Base-by-base conservation (phyloP, 37 sponge, comb jelly and placozoan species). In the Lycopodina hypogea region DNA sequence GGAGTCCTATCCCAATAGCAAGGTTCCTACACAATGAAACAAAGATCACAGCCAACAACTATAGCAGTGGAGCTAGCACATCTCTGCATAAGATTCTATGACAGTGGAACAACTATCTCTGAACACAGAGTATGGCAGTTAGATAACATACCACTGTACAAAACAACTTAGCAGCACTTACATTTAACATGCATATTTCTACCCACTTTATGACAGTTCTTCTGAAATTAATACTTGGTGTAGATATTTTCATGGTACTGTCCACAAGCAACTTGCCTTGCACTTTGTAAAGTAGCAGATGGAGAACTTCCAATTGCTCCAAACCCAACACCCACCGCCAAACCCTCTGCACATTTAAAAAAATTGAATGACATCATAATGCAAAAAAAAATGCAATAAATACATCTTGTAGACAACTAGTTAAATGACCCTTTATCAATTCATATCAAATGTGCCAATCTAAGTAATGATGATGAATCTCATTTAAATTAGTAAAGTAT, bases 261-360 rank as follows among this genome's bases (percentile, higher is more conserved):
- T n/a, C n/a, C n/a, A n/a, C n/a, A n/a, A n/a, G n/a, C n/a, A n/a
- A 12, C 29, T 60, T 15, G 89, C 95, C 95, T 71, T 55, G 96
- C 96, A 75, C 70, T 85, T 68, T 88, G 90, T 42, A 92, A 83
- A 34, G 96, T 95, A 42, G 96, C 93, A 67, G 80, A 76, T 1
- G 87, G 64, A 8, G 93, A 71, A 53, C 82, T 92, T 24, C 96
- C 96, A 39, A 95, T 83, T 4, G 94, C 96, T 48, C 96, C 96
- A 95, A 95, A 97, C 19, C 86, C 98, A 34, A 97, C 98, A 4
- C 98, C 98, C 75, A 97, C 98, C 8, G 98, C 98, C 53, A 97
- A 80, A 22, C 98, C 98, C 84, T 97, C 98, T 89, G 60, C 11
- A 67, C 30, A 76, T 2, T 22, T 33, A 53, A 56, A 24, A 7